Evolutionary conservation across 2,113 vertebrate species (phyloP).

Genomic region (Pandion haliaetus): DNA sequence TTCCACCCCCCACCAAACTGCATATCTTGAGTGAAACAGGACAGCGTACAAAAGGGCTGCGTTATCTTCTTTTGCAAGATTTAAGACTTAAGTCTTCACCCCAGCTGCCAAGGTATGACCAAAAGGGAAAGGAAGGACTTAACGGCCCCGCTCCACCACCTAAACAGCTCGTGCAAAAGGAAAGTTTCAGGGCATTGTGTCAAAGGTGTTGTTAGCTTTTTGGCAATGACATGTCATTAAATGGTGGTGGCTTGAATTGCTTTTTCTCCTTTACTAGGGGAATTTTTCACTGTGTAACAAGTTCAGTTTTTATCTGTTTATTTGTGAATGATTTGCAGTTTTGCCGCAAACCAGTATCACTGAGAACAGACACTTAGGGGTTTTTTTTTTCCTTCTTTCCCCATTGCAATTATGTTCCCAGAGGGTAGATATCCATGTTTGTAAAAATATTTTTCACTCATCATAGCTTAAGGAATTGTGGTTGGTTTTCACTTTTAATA

Average conservation of each 20-base stretch:
- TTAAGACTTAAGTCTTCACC: too few relatives aligned
- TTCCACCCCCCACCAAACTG: neutral
- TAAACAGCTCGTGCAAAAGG: neutral
- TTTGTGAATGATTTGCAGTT: neutral
- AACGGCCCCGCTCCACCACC: neutral
- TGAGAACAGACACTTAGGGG: constrained; percentile 11
- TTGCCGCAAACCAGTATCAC: constrained; percentile 18
- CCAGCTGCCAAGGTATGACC: neutral
- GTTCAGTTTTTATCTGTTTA: neutral
- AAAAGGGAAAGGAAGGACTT: neutral
- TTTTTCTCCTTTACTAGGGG: neutral
- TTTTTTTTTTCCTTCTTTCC: too few relatives aligned
- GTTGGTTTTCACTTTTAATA: constrained; percentile 36
- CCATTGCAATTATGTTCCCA: neutral
- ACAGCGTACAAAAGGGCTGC: neutral
- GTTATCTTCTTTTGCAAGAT: neutral
- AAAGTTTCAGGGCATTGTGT: neutral
- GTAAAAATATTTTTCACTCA: constrained; percentile 19
- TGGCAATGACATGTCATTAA: neutral
- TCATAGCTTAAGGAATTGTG: constrained; percentile 20
- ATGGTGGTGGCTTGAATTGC: neutral
- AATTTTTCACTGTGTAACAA: neutral
- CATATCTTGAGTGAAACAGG: neutral
- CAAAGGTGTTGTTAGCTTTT: neutral
- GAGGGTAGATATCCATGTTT: neutral